Percentiles rank a stretch among this genome's conserved stretches.
Conservation (phyloP, 1,140 invertebrate species). For the Drosophila bocki region DNA sequence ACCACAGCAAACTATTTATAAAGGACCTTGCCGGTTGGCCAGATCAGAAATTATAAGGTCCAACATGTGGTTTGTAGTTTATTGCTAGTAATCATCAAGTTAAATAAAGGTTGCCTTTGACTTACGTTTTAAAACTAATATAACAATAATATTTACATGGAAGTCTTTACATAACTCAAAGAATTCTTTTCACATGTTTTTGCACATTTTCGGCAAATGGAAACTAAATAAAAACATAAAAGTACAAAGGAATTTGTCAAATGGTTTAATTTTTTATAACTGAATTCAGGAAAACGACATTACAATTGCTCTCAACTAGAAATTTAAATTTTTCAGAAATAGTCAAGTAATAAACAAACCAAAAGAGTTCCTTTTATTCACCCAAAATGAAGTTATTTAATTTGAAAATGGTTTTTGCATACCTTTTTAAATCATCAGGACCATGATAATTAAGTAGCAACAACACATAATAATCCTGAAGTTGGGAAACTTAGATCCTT, state of each 20-base stretch:
- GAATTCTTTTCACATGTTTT: too few species aligned
- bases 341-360: not conserved
- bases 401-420: conserved; percentile 1
- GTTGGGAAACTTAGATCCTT: conserved; percentile 58
- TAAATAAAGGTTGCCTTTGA: not conserved
- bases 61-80: conserved; percentile 4
- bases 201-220: not conserved
- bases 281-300: not conserved
- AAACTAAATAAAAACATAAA: not conserved
- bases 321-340: not conserved
- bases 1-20: conserved; percentile 14
- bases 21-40: not conserved
- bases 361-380: not conserved
- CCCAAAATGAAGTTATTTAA: not conserved
- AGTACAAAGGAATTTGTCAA: not conserved
- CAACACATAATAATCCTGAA: conserved; percentile 75
- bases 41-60: not conserved
- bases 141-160: too few species aligned
- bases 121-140: not conserved
- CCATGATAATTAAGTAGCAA: conserved; percentile 72
- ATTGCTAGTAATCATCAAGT: not conserved
- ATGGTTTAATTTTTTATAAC: not conserved
- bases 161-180: too few species aligned
- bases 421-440: conserved; percentile 57
- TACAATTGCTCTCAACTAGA: not conserved